These are phyloP conservation scores for Rhinopomastus cyanomelas DNA, from an alignment of 2,113 vertebrate species.

Conservation along the genomic window DNA sequence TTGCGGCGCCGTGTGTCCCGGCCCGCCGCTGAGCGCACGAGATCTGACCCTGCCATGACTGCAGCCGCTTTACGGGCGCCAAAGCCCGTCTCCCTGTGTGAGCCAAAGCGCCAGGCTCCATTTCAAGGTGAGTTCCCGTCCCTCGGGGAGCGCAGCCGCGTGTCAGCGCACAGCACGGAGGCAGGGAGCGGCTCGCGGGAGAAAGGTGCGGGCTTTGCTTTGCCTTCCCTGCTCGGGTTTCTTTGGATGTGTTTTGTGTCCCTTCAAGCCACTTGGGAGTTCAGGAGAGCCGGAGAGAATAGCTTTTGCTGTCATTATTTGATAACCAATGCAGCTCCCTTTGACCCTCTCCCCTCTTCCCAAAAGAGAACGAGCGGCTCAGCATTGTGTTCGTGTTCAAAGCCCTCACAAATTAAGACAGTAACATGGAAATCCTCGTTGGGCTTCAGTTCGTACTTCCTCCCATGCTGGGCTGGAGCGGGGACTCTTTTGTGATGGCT, in stretches of 20 bases:
- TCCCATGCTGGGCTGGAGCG: slow-evolving; percentile 69
- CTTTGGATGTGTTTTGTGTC: slow-evolving; percentile 70
- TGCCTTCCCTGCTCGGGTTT: slow-evolving; percentile 34
- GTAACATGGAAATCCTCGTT: slow-evolving; percentile 72
- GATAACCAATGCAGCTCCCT: slow-evolving; percentile 70
- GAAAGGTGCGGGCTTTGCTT: slow-evolving; percentile 49
- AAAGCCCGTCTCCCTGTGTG: neutral
- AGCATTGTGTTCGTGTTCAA: slow-evolving; percentile 74
- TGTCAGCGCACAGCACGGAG: neutral
- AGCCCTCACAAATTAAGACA: slow-evolving; percentile 73
- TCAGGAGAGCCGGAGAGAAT: slow-evolving; percentile 65
- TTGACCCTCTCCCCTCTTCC: slow-evolving; percentile 70
- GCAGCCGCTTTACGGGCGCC: neutral
- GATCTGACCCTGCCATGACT: neutral
- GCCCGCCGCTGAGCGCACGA: rapidly evolving
- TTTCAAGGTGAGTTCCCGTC: neutral
- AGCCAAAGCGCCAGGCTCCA: neutral
- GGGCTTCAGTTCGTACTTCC: slow-evolving; percentile 70
- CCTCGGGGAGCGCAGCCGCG: neutral
- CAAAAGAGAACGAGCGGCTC: slow-evolving; percentile 67
- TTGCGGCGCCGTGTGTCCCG: neutral
- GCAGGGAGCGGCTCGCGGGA: neutral
- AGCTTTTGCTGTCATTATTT: slow-evolving; percentile 72
- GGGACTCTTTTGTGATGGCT: slow-evolving; percentile 71
- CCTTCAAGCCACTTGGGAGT: slow-evolving; percentile 69